phyloP scores from a whole-genome alignment of 2,797 vertebrate genomes.

The Hirundo rustica region DNA sequence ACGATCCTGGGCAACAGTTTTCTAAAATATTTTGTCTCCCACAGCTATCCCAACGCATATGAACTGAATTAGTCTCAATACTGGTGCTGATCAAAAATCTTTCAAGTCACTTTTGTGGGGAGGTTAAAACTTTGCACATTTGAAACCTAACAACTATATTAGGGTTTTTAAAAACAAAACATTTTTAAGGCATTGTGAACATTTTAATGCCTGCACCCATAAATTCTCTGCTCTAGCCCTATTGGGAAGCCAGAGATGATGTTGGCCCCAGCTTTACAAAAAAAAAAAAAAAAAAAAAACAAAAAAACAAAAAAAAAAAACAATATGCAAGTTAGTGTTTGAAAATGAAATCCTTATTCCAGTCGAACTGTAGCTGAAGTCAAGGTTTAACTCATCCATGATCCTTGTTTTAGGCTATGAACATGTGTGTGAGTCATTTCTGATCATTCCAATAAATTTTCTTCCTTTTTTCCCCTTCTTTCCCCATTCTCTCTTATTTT shows the following conservation, averaged over 20 bases:
- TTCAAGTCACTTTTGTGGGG: neutral
- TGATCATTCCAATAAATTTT: neutral
- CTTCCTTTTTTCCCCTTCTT: neutral
- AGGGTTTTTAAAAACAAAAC: neutral
- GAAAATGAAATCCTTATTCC: constrained; percentile 6
- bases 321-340: neutral
- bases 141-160: constrained; percentile 33
- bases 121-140: constrained; percentile 70
- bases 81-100: constrained; percentile 34
- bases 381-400: neutral
- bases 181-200: constrained; percentile 23
- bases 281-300: neutral
- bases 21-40: constrained; percentile 48
- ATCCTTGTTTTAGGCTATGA: neutral
- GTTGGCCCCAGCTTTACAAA: neutral
- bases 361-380: neutral
- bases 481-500: neutral
- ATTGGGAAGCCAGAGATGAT: neutral
- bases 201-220: neutral
- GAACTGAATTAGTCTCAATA: constrained; percentile 60
- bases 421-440: neutral
- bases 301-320: neutral
- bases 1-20: constrained; percentile 15
- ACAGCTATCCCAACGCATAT: constrained; percentile 4
- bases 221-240: neutral